These are phyloP conservation scores for Erebia aethiops DNA, from an alignment of 2,888 invertebrate genomes.

Conservation along the genomic window DNA sequence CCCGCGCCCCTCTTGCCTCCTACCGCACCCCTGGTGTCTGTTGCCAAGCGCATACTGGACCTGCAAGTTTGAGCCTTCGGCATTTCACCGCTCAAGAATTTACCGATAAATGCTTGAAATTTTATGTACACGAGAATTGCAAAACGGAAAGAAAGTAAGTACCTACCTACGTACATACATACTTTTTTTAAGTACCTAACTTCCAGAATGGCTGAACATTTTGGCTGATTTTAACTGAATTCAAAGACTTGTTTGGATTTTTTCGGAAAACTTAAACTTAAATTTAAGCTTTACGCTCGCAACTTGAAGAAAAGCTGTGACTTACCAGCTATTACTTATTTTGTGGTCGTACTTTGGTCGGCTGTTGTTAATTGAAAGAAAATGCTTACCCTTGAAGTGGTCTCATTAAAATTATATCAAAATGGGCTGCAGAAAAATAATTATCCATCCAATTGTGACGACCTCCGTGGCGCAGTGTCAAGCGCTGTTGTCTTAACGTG, in stretches of 20 bases:
- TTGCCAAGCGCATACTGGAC: constrained; percentile 41
- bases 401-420: not conserved
- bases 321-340: too few relatives aligned
- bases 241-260: not conserved
- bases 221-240: not conserved
- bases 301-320: too few relatives aligned
- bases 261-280: too few relatives aligned
- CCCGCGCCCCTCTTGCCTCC: not conserved
- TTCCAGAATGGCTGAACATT: not conserved
- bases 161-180: too few relatives aligned
- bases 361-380: not conserved
- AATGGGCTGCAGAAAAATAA: not conserved
- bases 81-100: constrained; percentile 22
- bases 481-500: too few relatives aligned
- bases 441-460: too few relatives aligned
- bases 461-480: too few relatives aligned
- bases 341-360: not conserved
- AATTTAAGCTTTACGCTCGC: too few relatives aligned
- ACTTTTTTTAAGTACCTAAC: constrained; percentile 2
- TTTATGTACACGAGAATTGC: constrained; percentile 13
- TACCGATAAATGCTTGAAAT: constrained; percentile 26
- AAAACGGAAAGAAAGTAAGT: constrained; percentile 6
- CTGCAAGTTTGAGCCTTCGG: constrained; percentile 30
- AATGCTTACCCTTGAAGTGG: not conserved
- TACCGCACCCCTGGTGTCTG: constrained; percentile 14